Evolutionary conservation across 2,797 vertebrate species (phyloP).

Genomic region (Takifugu rubripes): DNA sequence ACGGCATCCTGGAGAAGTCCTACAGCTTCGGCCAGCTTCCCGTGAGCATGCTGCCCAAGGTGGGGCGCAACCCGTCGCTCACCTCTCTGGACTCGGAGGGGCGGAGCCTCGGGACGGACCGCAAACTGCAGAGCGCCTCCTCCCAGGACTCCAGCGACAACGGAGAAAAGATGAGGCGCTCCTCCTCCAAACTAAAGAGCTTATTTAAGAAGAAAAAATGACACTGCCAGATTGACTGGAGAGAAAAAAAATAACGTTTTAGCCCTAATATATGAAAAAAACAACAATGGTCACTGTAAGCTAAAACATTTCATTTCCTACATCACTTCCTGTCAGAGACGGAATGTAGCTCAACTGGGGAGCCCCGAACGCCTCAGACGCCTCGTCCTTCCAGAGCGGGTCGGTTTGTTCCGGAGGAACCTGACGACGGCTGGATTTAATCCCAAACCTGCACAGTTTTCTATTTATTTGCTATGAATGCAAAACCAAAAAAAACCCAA

Average conservation of each 20-base stretch:
- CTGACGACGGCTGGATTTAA: too few relatives aligned
- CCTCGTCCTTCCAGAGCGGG: too few relatives aligned
- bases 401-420: constrained; percentile 68
- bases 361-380: constrained; percentile 54
- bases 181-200: constrained; percentile 94
- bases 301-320: constrained; percentile 71
- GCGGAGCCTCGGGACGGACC: constrained; percentile 78
- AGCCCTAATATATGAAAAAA: constrained; percentile 53
- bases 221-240: constrained; percentile 29
- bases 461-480: constrained; percentile 55
- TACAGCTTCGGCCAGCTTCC: constrained; percentile 94
- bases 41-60: constrained; percentile 81
- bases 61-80: constrained; percentile 83
- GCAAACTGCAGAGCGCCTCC: constrained; percentile 85
- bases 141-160: constrained; percentile 91
- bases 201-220: constrained; percentile 95
- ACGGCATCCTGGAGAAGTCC: constrained; percentile 96
- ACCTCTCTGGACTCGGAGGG: constrained; percentile 84
- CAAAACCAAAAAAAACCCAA: constrained; percentile 24
- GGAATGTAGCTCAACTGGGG: constrained; percentile 86
- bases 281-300: constrained; percentile 58
- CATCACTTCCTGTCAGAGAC: constrained; percentile 55
- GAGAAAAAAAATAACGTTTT: constrained; percentile 52
- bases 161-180: constrained; percentile 90
- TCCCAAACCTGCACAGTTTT: constrained; percentile 69